Evolutionary conservation across 30 jellyfish, hydroid and myxozoan genomes (phyloP), one percentile per base, ranked within the genome.

Genomic region (Pseudorhiza aurosa): DNA sequence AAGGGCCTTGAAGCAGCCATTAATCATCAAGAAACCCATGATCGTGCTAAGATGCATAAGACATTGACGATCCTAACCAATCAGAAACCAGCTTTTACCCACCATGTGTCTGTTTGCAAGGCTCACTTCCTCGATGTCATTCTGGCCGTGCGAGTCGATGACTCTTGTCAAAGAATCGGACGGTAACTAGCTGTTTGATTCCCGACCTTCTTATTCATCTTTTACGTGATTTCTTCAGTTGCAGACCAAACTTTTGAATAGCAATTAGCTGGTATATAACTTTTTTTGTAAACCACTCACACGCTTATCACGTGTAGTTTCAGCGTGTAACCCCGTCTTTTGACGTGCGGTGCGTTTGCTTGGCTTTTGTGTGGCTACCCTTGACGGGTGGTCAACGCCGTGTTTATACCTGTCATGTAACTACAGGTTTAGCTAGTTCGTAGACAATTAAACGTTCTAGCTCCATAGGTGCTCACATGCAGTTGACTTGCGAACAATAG

Each of bases 391-490:
- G 46, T 11, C 44, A 12, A 21, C 39, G 25, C 26, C 8, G 37
- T 28, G 42, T 9, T 33, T 27, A 29, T 72, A 51, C 75, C 71
- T 21, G 86, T 50, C 29, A 43, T 57, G 68, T 64, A 47, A 18
- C 31, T 27, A 25, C 75, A 56, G 86, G 86, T 51, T 21, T 10
- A n/a, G 17, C 18, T 25, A 14, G 30, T 7, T 50, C 45, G 27
- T 64, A 72, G 74, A 72, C 86, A 72, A 72, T 72, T 42, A 57
- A 24, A 6, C 74, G 31, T 53, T 51, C 75, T 49, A 27, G 84
- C 75, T 33, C 59, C 43, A 44, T 57, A 80, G 77, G 69, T 80
- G 91, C 81, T 65, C 53, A 65, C 65, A 36, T 45, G 91, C 75
- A 44, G 68, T 70, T 58, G 47, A 50, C 58, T 47, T 37, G 1